Evolutionary conservation across 2,888 invertebrate species (phyloP).

Genomic region (Oxytorus armatus): DNA sequence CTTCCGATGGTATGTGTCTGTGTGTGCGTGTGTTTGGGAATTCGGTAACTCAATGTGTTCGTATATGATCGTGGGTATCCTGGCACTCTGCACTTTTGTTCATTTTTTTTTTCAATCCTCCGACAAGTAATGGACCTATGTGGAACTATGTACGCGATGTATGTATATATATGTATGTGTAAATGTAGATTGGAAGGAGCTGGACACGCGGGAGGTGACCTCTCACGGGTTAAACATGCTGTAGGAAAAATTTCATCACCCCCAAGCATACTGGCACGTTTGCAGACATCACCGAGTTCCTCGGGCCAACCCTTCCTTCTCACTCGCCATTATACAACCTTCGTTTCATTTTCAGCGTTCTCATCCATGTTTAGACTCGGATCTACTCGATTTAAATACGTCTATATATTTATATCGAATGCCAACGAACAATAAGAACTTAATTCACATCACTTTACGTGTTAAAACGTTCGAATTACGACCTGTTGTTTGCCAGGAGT

Average conservation of each 20-base stretch:
- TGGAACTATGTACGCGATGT: background rate
- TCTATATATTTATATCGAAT: background rate
- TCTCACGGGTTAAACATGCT: conserved; percentile 56
- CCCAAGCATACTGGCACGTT: conserved; percentile 40
- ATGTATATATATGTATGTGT: background rate
- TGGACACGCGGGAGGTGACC: conserved; percentile 60
- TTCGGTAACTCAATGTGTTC: conserved; percentile 16
- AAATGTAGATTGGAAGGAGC: conserved; percentile 5
- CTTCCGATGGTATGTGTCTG: conserved; percentile 41
- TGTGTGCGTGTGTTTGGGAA: too few species aligned
- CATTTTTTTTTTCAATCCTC: conserved; percentile 28
- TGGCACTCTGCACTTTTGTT: conserved; percentile 17
- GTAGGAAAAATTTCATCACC: conserved; percentile 63
- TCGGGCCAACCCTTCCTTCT: conserved; percentile 14
- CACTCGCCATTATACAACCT: conserved; percentile 10
- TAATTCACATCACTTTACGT: too few species aligned
- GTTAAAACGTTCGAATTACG: too few species aligned
- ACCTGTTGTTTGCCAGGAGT: too few species aligned
- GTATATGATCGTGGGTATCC: conserved; percentile 33
- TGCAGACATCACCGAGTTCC: conserved; percentile 42
- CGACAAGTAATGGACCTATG: conserved; percentile 24
- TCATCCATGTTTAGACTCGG: conserved; percentile 13
- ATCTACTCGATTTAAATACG: conserved; percentile 12
- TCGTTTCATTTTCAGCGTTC: conserved; percentile 8
- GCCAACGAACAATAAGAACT: background rate